Evolutionary conservation across 2,797 vertebrate genomes (phyloP).

Genomic region (Dallia pectoralis): DNA sequence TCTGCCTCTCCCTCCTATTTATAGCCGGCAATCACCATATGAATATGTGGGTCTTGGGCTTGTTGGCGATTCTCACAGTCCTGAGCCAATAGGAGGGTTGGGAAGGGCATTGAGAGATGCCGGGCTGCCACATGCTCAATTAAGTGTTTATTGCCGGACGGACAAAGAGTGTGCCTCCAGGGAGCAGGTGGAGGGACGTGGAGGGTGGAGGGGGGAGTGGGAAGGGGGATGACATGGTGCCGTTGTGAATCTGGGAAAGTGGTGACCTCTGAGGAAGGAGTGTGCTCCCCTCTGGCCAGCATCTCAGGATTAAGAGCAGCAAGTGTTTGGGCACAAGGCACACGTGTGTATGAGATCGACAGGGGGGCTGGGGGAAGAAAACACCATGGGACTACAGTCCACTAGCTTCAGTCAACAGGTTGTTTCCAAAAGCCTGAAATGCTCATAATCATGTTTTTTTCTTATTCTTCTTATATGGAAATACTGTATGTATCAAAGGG

Average conservation of each 20-base stretch:
- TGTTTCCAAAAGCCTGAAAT: background rate
- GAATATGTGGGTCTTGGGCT: conserved; percentile 85
- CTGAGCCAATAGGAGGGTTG: conserved; percentile 79
- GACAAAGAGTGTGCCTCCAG: conserved; percentile 72
- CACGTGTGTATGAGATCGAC: conserved; percentile 62
- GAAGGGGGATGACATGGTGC: conserved; percentile 56
- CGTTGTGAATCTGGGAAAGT: conserved; percentile 78
- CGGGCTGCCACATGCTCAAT: conserved; percentile 77
- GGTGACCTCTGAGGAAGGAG: conserved; percentile 72
- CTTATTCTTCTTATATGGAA: background rate
- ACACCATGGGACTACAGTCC: conserved; percentile 53
- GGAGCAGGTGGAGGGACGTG: conserved; percentile 78
- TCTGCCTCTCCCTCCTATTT: conserved; percentile 73
- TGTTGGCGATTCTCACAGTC: conserved; percentile 92
- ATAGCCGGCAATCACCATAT: conserved; percentile 80
- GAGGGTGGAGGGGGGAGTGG: conserved; percentile 39
- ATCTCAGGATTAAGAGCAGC: conserved; percentile 60
- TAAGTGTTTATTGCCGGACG: conserved; percentile 73
- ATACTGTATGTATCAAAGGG: background rate
- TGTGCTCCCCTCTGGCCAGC: conserved; percentile 64
- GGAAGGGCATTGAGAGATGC: conserved; percentile 71
- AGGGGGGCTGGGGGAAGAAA: conserved; percentile 50
- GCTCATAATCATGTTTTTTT: background rate
- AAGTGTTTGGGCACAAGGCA: conserved; percentile 66
- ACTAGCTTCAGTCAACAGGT: conserved; percentile 18